Evolutionary conservation across 2,113 vertebrate genomes (phyloP).

Genomic region (Cynocephalus volans): DNA sequence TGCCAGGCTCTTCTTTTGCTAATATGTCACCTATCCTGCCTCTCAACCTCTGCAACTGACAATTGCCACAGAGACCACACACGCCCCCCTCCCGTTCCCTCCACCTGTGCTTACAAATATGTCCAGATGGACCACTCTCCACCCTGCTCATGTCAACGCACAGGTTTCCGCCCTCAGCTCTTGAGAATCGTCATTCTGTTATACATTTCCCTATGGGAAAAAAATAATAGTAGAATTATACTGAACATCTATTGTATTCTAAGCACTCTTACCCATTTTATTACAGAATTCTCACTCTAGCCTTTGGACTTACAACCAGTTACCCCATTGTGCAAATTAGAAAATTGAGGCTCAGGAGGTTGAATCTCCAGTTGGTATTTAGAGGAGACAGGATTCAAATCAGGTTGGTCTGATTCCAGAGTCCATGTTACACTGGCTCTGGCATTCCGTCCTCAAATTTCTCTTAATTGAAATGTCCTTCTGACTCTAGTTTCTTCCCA

Average conservation of each 20-base stretch:
- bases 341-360: background rate
- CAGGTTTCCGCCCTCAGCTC: background rate
- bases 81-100: background rate
- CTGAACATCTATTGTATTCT: background rate
- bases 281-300: conserved; percentile 7
- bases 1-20: background rate
- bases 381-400: background rate
- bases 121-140: background rate
- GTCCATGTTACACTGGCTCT: background rate
- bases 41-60: background rate
- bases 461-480: background rate
- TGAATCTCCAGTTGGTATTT: background rate
- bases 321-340: background rate
- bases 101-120: background rate
- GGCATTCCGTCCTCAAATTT: background rate
- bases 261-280: background rate
- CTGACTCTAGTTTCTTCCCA: background rate
- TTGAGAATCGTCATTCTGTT: background rate
- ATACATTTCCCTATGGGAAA: background rate
- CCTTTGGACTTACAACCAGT: background rate
- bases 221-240: background rate
- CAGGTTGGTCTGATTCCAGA: background rate
- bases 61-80: background rate
- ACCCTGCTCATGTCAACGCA: background rate
- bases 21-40: background rate